Conservation (phyloP, 2,797 vertebrate genomes). For the Sciaenops ocellatus region DNA sequence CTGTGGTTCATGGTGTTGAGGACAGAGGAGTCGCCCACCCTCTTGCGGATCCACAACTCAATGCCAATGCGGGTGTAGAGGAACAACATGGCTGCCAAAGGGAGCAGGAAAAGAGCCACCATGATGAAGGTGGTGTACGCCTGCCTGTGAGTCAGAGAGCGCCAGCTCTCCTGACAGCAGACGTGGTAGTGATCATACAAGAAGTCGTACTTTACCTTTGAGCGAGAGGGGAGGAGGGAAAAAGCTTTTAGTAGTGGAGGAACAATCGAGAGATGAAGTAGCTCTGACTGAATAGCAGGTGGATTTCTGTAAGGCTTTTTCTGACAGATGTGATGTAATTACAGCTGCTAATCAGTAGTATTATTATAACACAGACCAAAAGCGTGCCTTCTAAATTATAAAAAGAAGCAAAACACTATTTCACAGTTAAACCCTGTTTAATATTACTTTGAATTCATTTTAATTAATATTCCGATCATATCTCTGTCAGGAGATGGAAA, state of each 20-base stretch:
- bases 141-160: conserved; percentile 80
- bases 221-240: background rate
- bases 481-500: no score
- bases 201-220: conserved; percentile 90
- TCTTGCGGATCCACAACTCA: conserved; percentile 89
- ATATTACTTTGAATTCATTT: no score
- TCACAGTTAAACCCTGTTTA: no score
- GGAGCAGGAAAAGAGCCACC: conserved; percentile 89
- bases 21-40: conserved; percentile 87
- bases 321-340: background rate
- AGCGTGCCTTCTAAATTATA: no score
- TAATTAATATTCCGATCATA: no score
- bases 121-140: conserved; percentile 89
- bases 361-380: no score
- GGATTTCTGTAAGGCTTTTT: background rate
- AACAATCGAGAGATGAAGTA: background rate
- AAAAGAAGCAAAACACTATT: background rate
- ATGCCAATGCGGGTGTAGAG: conserved; percentile 88
- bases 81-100: conserved; percentile 86
- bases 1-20: conserved; percentile 88
- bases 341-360: background rate
- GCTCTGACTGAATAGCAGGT: background rate
- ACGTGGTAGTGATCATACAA: conserved; percentile 89
- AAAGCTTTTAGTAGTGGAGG: background rate
- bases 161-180: conserved; percentile 89